phyloP scores from a whole-genome alignment of 2,888 invertebrate genomes.

The Cheilosia pagana region DNA sequence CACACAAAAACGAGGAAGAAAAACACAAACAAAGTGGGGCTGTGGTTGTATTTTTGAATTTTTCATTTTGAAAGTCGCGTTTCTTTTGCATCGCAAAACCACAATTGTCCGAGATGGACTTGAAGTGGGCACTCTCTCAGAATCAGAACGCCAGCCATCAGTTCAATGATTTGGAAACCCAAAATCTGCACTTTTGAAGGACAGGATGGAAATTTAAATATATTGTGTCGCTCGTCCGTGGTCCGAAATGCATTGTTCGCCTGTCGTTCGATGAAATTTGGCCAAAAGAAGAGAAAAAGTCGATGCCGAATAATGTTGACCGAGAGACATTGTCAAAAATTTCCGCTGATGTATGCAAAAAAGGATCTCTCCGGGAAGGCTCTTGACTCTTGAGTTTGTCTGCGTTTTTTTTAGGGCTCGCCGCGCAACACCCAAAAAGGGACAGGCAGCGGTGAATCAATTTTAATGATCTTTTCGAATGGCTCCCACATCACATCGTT shows the following conservation, averaged over 20 bases:
- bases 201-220: slow-evolving; percentile 78
- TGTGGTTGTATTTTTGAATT: slow-evolving; percentile 20
- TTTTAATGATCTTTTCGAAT: slow-evolving; percentile 78
- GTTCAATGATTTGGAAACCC: slow-evolving; percentile 81
- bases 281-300: slow-evolving; percentile 53
- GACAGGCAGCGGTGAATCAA: slow-evolving; percentile 72
- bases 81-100: slow-evolving; percentile 44
- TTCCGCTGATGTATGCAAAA: slow-evolving; percentile 70
- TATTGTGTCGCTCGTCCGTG: slow-evolving; percentile 60
- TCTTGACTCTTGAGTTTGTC: not conserved
- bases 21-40: not conserved
- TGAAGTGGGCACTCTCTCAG: slow-evolving; percentile 18
- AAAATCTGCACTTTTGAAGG: slow-evolving; percentile 82
- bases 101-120: slow-evolving; percentile 27
- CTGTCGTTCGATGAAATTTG: slow-evolving; percentile 59
- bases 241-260: slow-evolving; percentile 55
- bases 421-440: slow-evolving; percentile 3
- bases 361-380: slow-evolving; percentile 66
- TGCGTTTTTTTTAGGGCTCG: not conserved
- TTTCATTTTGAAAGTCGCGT: slow-evolving; percentile 16
- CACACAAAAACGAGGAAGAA: not conserved
- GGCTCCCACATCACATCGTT: slow-evolving; percentile 73
- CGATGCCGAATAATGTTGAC: slow-evolving; percentile 62
- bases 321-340: slow-evolving; percentile 66
- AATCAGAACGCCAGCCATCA: slow-evolving; percentile 26